Evolutionary conservation across 2,797 vertebrate species (phyloP).

Genomic region (Geotrypetes seraphini): DNA sequence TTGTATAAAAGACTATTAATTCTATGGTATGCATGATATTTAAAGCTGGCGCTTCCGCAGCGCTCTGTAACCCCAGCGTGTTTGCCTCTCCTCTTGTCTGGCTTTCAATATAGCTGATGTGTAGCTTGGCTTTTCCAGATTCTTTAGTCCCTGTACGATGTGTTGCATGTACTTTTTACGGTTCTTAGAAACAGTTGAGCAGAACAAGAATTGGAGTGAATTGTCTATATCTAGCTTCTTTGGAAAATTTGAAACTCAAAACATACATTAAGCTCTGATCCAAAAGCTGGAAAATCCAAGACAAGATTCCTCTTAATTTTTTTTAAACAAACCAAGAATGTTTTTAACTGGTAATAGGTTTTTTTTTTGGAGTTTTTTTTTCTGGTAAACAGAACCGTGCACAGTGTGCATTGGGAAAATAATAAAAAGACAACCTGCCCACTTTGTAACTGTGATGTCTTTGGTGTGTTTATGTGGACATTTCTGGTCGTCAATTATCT

Average conservation of each 20-base stretch:
- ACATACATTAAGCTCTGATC: slow-evolving; percentile 1
- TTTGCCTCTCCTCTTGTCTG: slow-evolving; percentile 45
- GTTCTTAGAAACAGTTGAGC: slow-evolving; percentile 26
- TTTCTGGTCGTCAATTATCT: too few species aligned
- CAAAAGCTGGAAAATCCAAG: slow-evolving; percentile 6
- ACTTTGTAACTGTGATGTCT: slow-evolving; percentile 17
- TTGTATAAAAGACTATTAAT: slow-evolving; percentile 79
- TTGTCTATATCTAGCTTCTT: slow-evolving; percentile 33
- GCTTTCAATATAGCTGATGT: slow-evolving; percentile 45
- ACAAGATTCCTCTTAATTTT: too few species aligned
- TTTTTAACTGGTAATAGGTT: slow-evolving; percentile 14
- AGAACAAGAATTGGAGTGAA: slow-evolving; percentile 15
- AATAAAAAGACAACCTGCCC: slow-evolving; percentile 31
- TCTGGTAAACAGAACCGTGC: slow-evolving; percentile 40
- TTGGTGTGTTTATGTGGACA: slow-evolving; percentile 15
- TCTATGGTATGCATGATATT: slow-evolving; percentile 88
- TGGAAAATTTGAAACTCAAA: slow-evolving; percentile 21
- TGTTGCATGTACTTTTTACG: slow-evolving; percentile 67
- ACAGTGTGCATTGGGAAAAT: slow-evolving; percentile 43
- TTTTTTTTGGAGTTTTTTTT: slow-evolving; percentile 21
- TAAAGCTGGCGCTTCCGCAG: too few species aligned
- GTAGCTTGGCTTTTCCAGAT: slow-evolving; percentile 59
- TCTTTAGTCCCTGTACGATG: slow-evolving; percentile 56
- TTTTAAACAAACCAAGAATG: slow-evolving; percentile 2
- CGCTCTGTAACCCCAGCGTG: too few species aligned